phyloP scores from a whole-genome alignment of 1,140 invertebrate genomes.

The Phocides pigmalion region DNA sequence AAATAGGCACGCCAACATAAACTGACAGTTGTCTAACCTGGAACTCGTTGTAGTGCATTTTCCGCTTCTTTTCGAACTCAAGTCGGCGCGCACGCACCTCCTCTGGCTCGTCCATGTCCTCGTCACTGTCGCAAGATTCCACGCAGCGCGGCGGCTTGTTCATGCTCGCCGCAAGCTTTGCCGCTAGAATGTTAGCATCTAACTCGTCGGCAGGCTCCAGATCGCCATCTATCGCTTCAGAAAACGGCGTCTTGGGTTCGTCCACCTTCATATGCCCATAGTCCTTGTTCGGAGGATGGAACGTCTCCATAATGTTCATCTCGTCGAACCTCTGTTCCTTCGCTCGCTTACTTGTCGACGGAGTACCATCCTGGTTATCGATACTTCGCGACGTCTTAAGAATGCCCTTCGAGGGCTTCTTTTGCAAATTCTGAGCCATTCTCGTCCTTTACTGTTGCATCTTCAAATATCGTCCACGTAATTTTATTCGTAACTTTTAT shows the following conservation, averaged over 20 bases:
- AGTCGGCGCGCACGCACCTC: constrained; percentile 88
- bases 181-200: constrained; percentile 91
- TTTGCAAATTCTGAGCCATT: constrained; percentile 84
- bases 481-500: constrained; percentile 40
- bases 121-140: constrained; percentile 83
- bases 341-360: constrained; percentile 84
- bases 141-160: constrained; percentile 75
- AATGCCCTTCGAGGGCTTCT: constrained; percentile 95
- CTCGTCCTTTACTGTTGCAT: constrained; percentile 51
- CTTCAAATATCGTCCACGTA: constrained; percentile 40
- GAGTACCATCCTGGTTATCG: constrained; percentile 71
- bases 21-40: constrained; percentile 78
- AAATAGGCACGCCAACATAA: constrained; percentile 7
- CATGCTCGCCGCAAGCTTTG: constrained; percentile 86
- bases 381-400: constrained; percentile 95
- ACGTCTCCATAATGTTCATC: constrained; percentile 99
- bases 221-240: constrained; percentile 88
- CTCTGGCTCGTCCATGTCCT: constrained; percentile 86
- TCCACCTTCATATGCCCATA: constrained; percentile 99
- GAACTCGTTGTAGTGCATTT: constrained; percentile 98
- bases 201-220: constrained; percentile 89
- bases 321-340: constrained; percentile 98
- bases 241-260: constrained; percentile 98
- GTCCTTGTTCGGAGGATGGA: constrained; percentile 99
- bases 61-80: constrained; percentile 95